phyloP scores from a whole-genome alignment of 2,113 vertebrate genomes.

The Oceanodroma tethys region DNA sequence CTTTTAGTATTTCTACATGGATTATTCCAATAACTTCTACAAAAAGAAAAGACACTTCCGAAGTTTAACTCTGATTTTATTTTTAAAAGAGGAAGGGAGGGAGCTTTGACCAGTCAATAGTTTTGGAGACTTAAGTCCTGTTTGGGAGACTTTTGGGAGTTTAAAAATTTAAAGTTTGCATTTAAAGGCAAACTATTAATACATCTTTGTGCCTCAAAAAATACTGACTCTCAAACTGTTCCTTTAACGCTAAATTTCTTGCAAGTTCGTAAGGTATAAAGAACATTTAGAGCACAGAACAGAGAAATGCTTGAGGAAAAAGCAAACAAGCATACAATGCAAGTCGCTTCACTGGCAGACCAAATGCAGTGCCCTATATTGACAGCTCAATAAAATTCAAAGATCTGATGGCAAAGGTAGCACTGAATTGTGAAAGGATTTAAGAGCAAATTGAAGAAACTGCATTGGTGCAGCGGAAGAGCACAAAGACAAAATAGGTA shows the following conservation, averaged over 20 bases:
- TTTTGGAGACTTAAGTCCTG: not conserved
- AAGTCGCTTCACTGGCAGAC: not conserved
- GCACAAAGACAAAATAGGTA: not conserved
- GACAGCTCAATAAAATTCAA: not conserved
- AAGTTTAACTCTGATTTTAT: not conserved
- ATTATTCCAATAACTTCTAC: not conserved
- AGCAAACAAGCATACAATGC: not conserved
- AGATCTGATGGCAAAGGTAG: not conserved
- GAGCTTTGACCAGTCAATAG: not conserved
- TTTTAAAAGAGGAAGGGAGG: not conserved
- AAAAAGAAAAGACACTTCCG: not conserved
- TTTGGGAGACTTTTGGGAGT: not conserved
- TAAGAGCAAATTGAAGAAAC: not conserved
- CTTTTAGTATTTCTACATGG: not conserved
- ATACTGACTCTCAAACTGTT: not conserved
- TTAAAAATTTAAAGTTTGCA: not conserved
- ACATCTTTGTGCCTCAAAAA: not conserved
- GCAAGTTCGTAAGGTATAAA: not conserved
- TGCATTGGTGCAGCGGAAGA: not conserved
- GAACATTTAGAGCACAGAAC: not conserved
- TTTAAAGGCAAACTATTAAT: not conserved
- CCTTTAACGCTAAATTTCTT: not conserved
- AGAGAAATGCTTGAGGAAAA: not conserved
- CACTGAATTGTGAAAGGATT: not conserved
- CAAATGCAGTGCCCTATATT: not conserved